Percentiles rank a stretch among this genome's conserved stretches.
These are phyloP conservation scores for Xiphophorus maculatus DNA, from an alignment of 2,113 vertebrate species.

Conservation along the genomic window DNA sequence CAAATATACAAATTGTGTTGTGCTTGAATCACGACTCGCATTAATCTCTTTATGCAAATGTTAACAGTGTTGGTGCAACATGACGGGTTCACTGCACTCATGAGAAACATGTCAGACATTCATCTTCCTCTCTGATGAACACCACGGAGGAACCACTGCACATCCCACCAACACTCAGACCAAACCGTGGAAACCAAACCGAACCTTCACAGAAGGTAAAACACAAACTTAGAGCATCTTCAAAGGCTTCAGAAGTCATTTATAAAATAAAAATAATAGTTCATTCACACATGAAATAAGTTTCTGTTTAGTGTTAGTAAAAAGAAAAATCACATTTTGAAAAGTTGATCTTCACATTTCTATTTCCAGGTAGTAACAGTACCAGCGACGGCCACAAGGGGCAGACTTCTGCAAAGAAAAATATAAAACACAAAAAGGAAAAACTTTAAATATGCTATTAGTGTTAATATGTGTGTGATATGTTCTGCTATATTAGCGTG, in stretches of 20 bases:
- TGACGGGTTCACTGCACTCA: background rate
- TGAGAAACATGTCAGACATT: background rate
- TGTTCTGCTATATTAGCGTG: too few species aligned
- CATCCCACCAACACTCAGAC: background rate
- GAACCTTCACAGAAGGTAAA: conserved; percentile 74
- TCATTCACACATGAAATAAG: background rate
- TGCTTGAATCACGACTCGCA: background rate
- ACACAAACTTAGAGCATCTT: conserved; percentile 11
- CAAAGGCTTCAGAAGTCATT: conserved; percentile 15
- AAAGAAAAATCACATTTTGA: too few species aligned
- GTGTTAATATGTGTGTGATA: background rate
- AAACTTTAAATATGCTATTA: background rate
- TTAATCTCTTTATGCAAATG: background rate
- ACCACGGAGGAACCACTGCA: background rate
- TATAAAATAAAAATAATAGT: background rate
- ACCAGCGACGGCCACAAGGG: conserved; percentile 12
- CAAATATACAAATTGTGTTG: too few species aligned
- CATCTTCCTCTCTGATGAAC: conserved; percentile 4
- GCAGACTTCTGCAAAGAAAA: background rate
- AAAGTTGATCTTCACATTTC: background rate
- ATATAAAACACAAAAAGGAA: background rate
- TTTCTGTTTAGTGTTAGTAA: background rate
- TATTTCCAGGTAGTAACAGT: background rate
- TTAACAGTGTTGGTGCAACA: background rate
- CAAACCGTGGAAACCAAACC: conserved; percentile 17